Conservation (phyloP, 2,113 vertebrate species). For the Serilophus lunatus region DNA sequence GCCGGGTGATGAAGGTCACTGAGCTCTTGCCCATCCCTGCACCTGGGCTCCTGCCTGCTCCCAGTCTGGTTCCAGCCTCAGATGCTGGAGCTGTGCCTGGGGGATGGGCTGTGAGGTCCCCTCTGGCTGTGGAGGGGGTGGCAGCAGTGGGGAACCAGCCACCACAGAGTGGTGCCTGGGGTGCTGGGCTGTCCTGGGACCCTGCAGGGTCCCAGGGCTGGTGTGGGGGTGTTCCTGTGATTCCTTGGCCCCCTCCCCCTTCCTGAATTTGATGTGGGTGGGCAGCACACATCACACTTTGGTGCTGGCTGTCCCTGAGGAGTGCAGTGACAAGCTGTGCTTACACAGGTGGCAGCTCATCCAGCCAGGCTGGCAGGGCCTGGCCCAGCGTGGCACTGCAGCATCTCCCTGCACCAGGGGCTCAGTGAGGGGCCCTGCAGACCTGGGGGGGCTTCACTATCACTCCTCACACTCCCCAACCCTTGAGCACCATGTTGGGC, state of each 20-base stretch:
- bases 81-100: background rate
- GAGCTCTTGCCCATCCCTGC: background rate
- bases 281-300: background rate
- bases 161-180: background rate
- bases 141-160: fast-evolving
- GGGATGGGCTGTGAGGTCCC: background rate
- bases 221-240: fast-evolving
- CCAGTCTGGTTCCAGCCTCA: fast-evolving
- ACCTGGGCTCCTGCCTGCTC: background rate
- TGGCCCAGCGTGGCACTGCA: background rate
- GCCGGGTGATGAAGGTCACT: background rate
- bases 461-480: background rate
- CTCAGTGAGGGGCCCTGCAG: fast-evolving
- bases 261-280: background rate
- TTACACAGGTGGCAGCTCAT: background rate
- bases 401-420: background rate
- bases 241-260: background rate
- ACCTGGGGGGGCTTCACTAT: fast-evolving
- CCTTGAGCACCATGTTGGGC: fast-evolving
- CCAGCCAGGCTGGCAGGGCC: background rate
- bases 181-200: fast-evolving
- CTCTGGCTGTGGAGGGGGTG: fast-evolving
- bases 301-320: background rate
- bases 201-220: background rate
- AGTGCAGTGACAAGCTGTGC: background rate